phyloP scores from a whole-genome alignment of 2,113 vertebrate species.

The Myocastor coypus region DNA sequence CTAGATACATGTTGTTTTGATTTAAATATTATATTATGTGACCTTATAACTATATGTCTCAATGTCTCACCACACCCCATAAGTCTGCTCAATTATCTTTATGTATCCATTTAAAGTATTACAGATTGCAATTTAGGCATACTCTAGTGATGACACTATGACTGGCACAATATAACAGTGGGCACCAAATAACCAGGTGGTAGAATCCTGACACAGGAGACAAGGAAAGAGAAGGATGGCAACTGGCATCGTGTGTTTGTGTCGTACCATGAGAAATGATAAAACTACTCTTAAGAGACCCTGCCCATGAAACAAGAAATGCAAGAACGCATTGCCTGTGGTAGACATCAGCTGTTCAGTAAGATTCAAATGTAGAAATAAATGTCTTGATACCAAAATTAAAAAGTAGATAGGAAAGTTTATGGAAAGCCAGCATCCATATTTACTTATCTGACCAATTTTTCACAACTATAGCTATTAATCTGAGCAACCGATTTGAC shows the following conservation, averaged over 20 bases:
- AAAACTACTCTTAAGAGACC: not conserved
- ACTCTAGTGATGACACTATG: not conserved
- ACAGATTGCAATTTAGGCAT: not conserved
- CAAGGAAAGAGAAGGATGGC: not conserved
- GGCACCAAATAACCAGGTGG: not conserved
- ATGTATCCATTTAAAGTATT: not conserved
- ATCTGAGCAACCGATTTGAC: too few species aligned
- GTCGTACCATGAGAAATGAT: constrained; percentile 18
- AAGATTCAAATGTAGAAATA: constrained; percentile 57
- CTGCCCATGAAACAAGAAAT: constrained; percentile 17
- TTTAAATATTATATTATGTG: not conserved
- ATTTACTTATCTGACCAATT: too few species aligned
- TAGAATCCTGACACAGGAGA: not conserved
- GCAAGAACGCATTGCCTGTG: constrained; percentile 19
- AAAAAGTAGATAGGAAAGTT: not conserved
- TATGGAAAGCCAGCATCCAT: too few species aligned
- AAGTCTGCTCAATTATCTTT: not conserved
- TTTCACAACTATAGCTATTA: too few species aligned
- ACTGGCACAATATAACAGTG: not conserved
- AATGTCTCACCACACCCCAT: too few species aligned
- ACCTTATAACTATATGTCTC: not conserved
- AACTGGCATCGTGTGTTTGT: not conserved
- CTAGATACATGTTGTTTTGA: not conserved
- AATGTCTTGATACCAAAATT: constrained; percentile 34
- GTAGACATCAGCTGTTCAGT: constrained; percentile 40